Percentiles rank a stretch among this genome's conserved stretches.
Evolutionary conservation across 2,797 vertebrate genomes (phyloP).

Genomic region (Pteropus rufus): DNA sequence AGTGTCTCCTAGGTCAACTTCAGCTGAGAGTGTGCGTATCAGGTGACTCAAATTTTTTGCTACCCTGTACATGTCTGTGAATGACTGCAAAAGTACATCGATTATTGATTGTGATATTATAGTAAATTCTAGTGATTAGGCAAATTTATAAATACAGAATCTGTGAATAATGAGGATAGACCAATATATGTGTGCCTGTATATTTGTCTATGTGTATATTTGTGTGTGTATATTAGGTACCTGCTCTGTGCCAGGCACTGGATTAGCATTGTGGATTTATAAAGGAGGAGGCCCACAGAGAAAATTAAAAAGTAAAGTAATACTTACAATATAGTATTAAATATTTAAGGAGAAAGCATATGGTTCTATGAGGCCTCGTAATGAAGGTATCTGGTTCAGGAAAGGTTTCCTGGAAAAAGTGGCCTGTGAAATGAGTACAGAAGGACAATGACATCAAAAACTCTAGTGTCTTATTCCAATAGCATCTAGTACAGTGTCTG

Average conservation of each 20-base stretch:
- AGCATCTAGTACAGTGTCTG: neutral
- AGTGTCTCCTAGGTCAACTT: neutral
- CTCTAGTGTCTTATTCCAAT: fast-evolving
- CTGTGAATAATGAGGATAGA: neutral
- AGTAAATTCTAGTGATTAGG: neutral
- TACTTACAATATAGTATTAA: neutral
- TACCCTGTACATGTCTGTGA: neutral
- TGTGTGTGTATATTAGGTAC: neutral
- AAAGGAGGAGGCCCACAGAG: neutral
- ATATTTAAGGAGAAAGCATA: neutral
- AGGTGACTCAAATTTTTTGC: neutral
- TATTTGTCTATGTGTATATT: too few relatives aligned
- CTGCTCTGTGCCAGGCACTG: neutral
- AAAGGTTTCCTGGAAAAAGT: neutral
- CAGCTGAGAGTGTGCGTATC: fast-evolving
- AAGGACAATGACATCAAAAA: neutral
- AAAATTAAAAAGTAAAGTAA: neutral
- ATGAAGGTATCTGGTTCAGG: neutral
- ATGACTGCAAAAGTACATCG: neutral
- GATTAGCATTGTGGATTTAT: neutral
- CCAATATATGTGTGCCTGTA: neutral
- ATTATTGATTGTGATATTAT: neutral
- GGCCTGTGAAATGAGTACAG: neutral
- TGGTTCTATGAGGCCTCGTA: neutral
- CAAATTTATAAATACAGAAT: neutral